Conservation (phyloP, 53 echinoderm and acorn worm genomes). For the Echinarachnius parma region DNA sequence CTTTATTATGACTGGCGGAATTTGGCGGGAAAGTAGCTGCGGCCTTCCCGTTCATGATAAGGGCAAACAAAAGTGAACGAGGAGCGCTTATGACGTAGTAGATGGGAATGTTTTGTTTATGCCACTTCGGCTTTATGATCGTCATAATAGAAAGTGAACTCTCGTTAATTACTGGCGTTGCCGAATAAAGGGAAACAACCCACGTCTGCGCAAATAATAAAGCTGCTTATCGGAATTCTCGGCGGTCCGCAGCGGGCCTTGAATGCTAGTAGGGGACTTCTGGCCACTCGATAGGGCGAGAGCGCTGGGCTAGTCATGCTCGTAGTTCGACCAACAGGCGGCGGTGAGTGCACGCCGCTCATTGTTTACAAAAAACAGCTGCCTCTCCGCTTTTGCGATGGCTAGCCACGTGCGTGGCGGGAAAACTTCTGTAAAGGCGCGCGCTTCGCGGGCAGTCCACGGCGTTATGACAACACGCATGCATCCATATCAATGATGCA, state of each 20-base stretch:
- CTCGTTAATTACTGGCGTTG: conserved; percentile 6
- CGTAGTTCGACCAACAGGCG: not conserved
- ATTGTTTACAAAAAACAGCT: conserved; percentile 40
- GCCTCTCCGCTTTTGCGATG: not conserved
- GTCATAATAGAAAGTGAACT: too few species aligned
- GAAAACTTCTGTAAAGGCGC: conserved; percentile 30
- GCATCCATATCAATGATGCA: too few species aligned
- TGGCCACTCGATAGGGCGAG: not conserved
- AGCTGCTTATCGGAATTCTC: conserved; percentile 24
- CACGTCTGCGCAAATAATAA: not conserved
- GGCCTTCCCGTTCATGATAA: too few species aligned
- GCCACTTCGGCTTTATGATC: not conserved
- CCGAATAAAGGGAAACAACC: not conserved
- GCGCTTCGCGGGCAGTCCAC: conserved; percentile 1
- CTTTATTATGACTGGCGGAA: too few species aligned
- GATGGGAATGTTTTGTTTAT: conserved; percentile 35
- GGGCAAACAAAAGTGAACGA: too few species aligned
- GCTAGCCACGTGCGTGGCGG: conserved; percentile 12
- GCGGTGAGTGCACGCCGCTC: not conserved
- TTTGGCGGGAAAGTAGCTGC: too few species aligned
- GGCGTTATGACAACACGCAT: too few species aligned
- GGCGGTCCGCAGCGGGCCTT: not conserved
- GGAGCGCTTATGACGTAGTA: conserved; percentile 31
- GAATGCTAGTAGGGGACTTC: conserved; percentile 18
- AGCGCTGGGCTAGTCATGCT: not conserved